Evolutionary conservation across 2,888 invertebrate species (phyloP).

Genomic region (Drosophila nigritarsus): DNA sequence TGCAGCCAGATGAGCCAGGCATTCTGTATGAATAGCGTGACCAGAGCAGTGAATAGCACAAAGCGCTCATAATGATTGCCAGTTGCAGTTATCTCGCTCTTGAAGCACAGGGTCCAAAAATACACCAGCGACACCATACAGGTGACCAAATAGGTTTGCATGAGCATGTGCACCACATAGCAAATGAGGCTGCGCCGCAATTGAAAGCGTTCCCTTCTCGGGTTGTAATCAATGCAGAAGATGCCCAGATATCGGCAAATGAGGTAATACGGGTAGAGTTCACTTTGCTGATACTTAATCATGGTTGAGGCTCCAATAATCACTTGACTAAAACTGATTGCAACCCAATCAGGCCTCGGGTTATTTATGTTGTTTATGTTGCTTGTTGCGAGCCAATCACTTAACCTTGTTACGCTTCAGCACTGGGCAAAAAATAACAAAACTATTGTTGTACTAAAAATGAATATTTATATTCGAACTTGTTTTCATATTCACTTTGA

Average conservation of each 20-base stretch:
- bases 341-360: neutral
- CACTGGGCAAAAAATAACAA: neutral
- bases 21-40: slow-evolving; percentile 61
- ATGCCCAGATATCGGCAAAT: slow-evolving; percentile 68
- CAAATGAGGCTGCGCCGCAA: slow-evolving; percentile 55
- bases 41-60: slow-evolving; percentile 52
- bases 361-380: slow-evolving; percentile 31
- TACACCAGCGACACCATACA: slow-evolving; percentile 43
- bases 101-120: slow-evolving; percentile 48
- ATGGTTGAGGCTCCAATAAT: slow-evolving; percentile 12
- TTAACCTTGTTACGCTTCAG: neutral
- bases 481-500: neutral
- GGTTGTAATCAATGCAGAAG: slow-evolving; percentile 63
- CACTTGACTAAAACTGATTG: slow-evolving; percentile 23
- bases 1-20: slow-evolving; percentile 67
- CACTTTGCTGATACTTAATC: slow-evolving; percentile 44
- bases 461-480: neutral
- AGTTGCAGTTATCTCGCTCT: slow-evolving; percentile 48
- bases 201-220: slow-evolving; percentile 31
- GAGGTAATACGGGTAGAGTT: slow-evolving; percentile 53
- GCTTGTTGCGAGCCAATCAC: slow-evolving; percentile 1
- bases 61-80: slow-evolving; percentile 67
- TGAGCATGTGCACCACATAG: slow-evolving; percentile 49
- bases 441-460: neutral
- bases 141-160: slow-evolving; percentile 54